Conservation (phyloP, 2,113 vertebrate species). For the Rafetus swinhoei region DNA sequence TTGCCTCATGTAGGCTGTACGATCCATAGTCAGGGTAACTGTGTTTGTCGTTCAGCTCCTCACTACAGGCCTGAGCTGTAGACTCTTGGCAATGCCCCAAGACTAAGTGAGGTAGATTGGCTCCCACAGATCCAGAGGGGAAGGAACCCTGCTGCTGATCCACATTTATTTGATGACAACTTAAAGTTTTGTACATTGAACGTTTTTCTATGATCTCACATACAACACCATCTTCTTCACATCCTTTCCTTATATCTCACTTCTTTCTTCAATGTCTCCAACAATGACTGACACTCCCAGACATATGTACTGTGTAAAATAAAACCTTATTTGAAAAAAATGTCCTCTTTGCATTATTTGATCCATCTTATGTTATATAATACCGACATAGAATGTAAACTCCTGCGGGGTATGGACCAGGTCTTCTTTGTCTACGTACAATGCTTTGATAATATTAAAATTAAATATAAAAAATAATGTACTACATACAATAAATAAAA, state of each 20-base stretch:
- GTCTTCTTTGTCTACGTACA: not conserved
- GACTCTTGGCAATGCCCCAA: too few relatives aligned
- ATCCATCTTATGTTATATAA: not conserved
- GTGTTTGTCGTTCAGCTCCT: too few relatives aligned
- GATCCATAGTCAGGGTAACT: too few relatives aligned
- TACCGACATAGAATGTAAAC: not conserved
- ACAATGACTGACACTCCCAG: not conserved
- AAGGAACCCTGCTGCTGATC: too few relatives aligned
- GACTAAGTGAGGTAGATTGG: too few relatives aligned
- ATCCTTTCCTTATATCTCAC: not conserved
- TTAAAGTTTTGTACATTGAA: not conserved
- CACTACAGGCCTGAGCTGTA: too few relatives aligned
- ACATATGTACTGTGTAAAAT: not conserved
- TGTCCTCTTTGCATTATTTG: not conserved
- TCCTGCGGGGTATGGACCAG: not conserved
- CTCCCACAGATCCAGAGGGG: too few relatives aligned
- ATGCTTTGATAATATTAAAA: not conserved
- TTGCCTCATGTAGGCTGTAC: too few relatives aligned
- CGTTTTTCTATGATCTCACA: not conserved
- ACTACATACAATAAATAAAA: not conserved
- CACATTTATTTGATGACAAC: not conserved
- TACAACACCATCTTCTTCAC: not conserved
- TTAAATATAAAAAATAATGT: not conserved
- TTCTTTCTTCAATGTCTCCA: not conserved
- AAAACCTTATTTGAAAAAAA: not conserved